phyloP scores from a whole-genome alignment of 2,113 vertebrate species.

The Cynopterus brachyotis region DNA sequence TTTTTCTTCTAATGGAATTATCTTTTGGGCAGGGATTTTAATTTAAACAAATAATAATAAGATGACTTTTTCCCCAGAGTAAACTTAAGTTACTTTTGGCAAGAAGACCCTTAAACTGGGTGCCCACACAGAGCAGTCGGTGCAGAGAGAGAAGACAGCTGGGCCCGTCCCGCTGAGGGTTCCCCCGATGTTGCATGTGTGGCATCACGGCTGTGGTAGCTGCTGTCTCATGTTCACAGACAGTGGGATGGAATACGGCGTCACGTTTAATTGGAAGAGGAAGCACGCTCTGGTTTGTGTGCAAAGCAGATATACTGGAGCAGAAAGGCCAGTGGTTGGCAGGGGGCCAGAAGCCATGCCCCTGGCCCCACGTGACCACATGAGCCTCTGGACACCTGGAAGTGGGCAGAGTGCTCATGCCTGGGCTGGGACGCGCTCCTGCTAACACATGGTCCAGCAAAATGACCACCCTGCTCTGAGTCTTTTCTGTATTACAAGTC shows the following conservation, averaged over 20 bases:
- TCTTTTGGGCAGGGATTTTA: constrained; percentile 7
- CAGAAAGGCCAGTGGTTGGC: constrained; percentile 39
- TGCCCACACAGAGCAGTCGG: not conserved
- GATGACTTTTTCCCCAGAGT: not conserved
- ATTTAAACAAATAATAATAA: not conserved
- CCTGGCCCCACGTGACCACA: not conserved
- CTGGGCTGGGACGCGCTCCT: not conserved
- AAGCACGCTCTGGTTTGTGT: not conserved
- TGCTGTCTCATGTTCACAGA: not conserved
- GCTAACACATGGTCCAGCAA: not conserved
- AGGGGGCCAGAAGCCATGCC: not conserved
- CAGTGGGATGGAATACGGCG: not conserved
- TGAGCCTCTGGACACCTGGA: not conserved
- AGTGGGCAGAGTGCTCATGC: not conserved
- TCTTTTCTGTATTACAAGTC: not conserved
- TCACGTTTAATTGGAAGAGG: constrained; percentile 35
- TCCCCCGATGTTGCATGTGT: not conserved
- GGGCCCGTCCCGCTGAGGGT: rapidly evolving
- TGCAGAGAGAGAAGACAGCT: not conserved
- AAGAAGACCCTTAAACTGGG: not conserved
- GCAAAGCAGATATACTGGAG: not conserved
- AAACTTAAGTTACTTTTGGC: not conserved
- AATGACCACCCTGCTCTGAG: not conserved
- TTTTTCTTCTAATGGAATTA: constrained; percentile 29
- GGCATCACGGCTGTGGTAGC: not conserved